Conservation (phyloP, 2,888 invertebrate species). For the Psylliodes chrysocephalus region DNA sequence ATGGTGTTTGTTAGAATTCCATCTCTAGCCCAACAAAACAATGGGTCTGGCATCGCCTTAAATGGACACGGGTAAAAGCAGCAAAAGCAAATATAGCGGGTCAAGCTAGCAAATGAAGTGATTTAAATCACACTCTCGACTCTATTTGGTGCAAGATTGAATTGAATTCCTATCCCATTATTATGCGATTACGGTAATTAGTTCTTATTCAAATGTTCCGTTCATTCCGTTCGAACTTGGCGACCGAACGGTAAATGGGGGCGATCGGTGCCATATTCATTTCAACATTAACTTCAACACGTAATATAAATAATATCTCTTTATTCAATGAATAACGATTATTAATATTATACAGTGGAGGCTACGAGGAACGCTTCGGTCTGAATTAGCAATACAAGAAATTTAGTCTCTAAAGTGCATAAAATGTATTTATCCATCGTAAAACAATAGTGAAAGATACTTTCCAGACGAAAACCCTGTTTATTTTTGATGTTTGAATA, state of each 20-base stretch:
- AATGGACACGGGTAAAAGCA: neutral
- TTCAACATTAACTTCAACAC: too few relatives aligned
- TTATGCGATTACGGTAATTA: conserved; percentile 38
- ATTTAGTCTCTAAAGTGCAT: too few relatives aligned
- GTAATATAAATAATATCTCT: too few relatives aligned
- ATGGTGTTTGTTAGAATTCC: too few relatives aligned
- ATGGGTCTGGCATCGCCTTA: neutral
- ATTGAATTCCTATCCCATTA: conserved; percentile 39
- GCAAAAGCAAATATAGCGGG: conserved; percentile 9
- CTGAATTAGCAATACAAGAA: too few relatives aligned
- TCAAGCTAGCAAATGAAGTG: conserved; percentile 25
- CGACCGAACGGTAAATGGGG: neutral
- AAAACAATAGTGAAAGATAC: too few relatives aligned
- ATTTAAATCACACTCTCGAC: conserved; percentile 19
- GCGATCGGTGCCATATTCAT: neutral
- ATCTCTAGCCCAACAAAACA: neutral
- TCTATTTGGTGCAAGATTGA: conserved; percentile 25
- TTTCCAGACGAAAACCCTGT: too few relatives aligned
- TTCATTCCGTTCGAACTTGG: conserved; percentile 18
- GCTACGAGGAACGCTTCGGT: too few relatives aligned
- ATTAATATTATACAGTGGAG: too few relatives aligned
- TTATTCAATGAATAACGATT: too few relatives aligned
- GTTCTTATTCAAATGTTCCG: conserved; percentile 36
- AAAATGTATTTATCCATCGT: too few relatives aligned
- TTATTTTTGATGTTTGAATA: too few relatives aligned